These are phyloP conservation scores for Hydrophis major DNA, from an alignment of 2,797 vertebrate species.

Conservation along the genomic window DNA sequence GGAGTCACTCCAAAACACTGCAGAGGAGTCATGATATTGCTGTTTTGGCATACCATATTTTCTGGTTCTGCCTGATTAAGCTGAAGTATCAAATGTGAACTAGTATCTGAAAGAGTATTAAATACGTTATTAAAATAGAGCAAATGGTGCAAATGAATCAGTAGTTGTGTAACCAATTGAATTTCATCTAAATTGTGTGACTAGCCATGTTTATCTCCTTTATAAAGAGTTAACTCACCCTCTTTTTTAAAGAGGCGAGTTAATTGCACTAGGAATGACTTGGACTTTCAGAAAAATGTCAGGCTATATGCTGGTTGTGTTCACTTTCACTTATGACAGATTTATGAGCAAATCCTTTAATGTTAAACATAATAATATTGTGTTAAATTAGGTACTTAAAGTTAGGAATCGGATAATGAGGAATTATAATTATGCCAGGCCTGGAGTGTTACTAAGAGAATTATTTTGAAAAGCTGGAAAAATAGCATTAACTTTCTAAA, in stretches of 20 bases:
- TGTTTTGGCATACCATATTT: constrained; percentile 69
- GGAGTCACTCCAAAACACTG: constrained; percentile 72
- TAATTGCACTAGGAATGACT: neutral
- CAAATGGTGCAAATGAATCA: neutral
- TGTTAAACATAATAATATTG: neutral
- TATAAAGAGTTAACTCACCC: neutral
- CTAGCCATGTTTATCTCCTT: neutral
- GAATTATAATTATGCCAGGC: neutral
- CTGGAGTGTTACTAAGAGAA: neutral
- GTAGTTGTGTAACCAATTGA: neutral
- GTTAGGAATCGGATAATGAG: neutral
- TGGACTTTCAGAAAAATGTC: neutral
- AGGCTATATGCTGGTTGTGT: neutral
- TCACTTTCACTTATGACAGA: neutral
- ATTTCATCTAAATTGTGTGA: neutral
- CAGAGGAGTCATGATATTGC: constrained; percentile 74
- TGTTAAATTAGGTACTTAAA: neutral
- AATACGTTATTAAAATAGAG: neutral
- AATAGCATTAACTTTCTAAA: neutral
- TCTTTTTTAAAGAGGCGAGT: neutral
- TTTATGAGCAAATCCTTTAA: neutral
- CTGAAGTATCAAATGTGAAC: constrained; percentile 75
- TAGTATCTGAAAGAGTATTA: constrained; percentile 71
- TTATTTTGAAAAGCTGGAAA: neutral
- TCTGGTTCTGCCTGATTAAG: constrained; percentile 74